Percentiles rank a stretch among this genome's conserved stretches.
Evolutionary conservation across 2,888 invertebrate species (phyloP).

Genomic region (Monochamus alternatus): DNA sequence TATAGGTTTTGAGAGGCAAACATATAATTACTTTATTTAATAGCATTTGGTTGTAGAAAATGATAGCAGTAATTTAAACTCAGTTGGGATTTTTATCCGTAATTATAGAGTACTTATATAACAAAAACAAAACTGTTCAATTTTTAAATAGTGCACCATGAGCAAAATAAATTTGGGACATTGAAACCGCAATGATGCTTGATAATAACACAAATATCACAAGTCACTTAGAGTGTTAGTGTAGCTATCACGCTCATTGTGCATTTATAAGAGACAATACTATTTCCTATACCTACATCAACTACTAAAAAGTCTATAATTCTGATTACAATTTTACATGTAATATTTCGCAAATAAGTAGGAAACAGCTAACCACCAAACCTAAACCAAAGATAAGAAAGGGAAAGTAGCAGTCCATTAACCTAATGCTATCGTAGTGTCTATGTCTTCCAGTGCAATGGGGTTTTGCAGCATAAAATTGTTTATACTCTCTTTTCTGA

Average conservation of each 20-base stretch:
- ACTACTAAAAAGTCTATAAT: too few relatives aligned
- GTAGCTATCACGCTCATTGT: too few relatives aligned
- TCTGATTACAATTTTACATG: too few relatives aligned
- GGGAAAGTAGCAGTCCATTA: conserved; percentile 30
- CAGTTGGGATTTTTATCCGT: background rate
- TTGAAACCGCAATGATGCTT: too few relatives aligned
- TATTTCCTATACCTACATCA: too few relatives aligned
- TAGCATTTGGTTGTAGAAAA: background rate
- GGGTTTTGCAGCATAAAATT: conserved; percentile 8
- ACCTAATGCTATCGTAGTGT: conserved; percentile 17
- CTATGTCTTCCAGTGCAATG: conserved; percentile 19
- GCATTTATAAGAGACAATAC: too few relatives aligned
- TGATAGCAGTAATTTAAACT: background rate
- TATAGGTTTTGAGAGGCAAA: background rate
- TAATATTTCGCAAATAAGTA: conserved; percentile 5
- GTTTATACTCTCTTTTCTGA: conserved; percentile 18
- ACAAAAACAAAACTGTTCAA: too few relatives aligned
- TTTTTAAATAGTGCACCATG: too few relatives aligned
- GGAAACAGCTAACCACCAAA: background rate
- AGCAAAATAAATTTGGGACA: too few relatives aligned
- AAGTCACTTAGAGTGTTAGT: too few relatives aligned
- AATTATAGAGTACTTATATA: background rate
- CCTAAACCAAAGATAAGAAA: conserved; percentile 15
- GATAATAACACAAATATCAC: too few relatives aligned
- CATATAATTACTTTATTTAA: conserved; percentile 3